These are phyloP conservation scores for Beaufortia kweichowensis DNA, from an alignment of 2,113 vertebrate species.

Conservation along the genomic window DNA sequence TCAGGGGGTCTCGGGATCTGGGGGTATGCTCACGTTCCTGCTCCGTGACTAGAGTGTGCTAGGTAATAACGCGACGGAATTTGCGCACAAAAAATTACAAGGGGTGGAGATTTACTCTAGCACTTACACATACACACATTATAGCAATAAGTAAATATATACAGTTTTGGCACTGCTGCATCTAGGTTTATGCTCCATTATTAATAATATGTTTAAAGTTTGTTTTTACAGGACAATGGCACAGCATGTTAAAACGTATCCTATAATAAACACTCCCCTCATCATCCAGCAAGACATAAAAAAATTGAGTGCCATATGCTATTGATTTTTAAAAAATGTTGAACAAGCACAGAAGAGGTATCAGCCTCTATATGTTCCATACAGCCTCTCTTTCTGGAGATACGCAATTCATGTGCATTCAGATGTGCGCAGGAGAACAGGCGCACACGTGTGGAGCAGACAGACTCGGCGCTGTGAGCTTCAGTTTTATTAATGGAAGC, in stretches of 20 bases:
- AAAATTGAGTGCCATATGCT: neutral
- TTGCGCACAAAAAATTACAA: constrained; percentile 58
- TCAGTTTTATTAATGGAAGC: constrained; percentile 67
- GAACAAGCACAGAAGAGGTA: constrained; percentile 12
- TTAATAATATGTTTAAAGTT: neutral
- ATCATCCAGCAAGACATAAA: constrained; percentile 5
- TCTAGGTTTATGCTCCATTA: neutral
- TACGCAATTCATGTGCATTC: constrained; percentile 48
- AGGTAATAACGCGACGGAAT: constrained; percentile 79
- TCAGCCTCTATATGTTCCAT: constrained; percentile 16
- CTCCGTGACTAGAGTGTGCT: constrained; percentile 71
- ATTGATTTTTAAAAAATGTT: constrained; percentile 6
- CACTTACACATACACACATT: neutral
- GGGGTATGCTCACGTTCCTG: constrained; percentile 73
- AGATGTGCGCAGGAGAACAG: constrained; percentile 3
- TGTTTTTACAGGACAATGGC: neutral
- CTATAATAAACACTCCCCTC: neutral
- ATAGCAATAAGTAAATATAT: neutral
- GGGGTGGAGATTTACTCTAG: constrained; percentile 41
- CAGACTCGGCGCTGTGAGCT: constrained; percentile 55
- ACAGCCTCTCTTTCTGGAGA: constrained; percentile 27
- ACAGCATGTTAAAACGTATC: neutral
- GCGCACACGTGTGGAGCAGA: constrained; percentile 68
- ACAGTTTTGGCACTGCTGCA: neutral
- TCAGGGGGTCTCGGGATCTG: constrained; percentile 49